A percentile compares a stretch with the other conserved stretches of the same genome.
phyloP scores from a whole-genome alignment of 2,113 vertebrate species.

The Lonchura striata region DNA sequence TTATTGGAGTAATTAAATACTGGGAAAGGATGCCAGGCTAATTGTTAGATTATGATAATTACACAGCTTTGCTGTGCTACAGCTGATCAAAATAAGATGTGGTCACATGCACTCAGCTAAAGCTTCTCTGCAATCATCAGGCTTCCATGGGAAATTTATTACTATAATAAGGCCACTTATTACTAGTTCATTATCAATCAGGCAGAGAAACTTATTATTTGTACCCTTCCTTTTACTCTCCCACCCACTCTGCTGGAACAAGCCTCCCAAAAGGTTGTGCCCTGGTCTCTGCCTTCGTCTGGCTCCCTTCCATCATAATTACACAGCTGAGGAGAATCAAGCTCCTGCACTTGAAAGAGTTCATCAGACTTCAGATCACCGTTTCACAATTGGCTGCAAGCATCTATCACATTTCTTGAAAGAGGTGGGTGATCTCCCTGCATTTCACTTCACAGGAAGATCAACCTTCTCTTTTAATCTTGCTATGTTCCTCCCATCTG shows the following conservation, averaged over 20 bases:
- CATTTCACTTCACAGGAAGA: background rate
- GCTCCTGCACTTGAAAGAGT: constrained; percentile 76
- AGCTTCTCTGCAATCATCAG: constrained; percentile 69
- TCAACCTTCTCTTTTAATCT: background rate
- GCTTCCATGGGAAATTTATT: constrained; percentile 59
- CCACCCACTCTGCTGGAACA: constrained; percentile 67
- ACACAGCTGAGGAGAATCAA: constrained; percentile 85
- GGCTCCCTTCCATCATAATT: constrained; percentile 91
- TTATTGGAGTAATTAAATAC: constrained; percentile 89
- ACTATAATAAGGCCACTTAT: constrained; percentile 74
- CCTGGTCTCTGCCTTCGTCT: constrained; percentile 76
- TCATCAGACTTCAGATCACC: constrained; percentile 76
- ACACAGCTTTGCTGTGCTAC: constrained; percentile 85
- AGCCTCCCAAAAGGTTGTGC: constrained; percentile 74
- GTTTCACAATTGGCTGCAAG: constrained; percentile 71
- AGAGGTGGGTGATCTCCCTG: background rate
- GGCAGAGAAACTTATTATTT: constrained; percentile 77
- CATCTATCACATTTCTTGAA: constrained; percentile 24
- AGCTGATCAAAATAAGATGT: constrained; percentile 85
- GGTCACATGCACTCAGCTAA: constrained; percentile 77
- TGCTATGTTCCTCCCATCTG: rapidly evolving
- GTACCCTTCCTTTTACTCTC: constrained; percentile 57
- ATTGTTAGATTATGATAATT: constrained; percentile 97
- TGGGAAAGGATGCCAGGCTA: constrained; percentile 86
- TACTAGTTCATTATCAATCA: constrained; percentile 85